These are phyloP conservation scores for Periophthalmus modestus DNA, from an alignment of 2,113 vertebrate species.

Conservation along the genomic window DNA sequence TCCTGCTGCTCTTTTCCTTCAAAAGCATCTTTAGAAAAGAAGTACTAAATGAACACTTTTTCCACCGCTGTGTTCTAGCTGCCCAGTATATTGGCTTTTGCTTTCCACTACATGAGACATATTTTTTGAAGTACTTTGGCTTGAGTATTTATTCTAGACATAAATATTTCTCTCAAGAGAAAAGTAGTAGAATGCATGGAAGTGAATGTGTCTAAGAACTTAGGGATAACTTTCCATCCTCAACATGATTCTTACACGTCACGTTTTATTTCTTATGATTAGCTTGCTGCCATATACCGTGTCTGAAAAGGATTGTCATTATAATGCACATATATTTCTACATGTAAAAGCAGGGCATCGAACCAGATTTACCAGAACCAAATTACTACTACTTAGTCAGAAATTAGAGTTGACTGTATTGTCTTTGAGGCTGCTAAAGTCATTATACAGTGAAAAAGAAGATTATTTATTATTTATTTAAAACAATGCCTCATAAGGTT, in stretches of 20 bases:
- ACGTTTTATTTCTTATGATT: not conserved
- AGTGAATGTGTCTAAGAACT: slow-evolving; percentile 32
- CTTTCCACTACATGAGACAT: slow-evolving; percentile 1
- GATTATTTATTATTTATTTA: not conserved
- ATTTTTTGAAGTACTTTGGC: not conserved
- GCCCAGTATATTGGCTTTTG: slow-evolving; percentile 7
- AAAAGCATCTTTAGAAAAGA: not conserved
- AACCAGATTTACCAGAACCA: not conserved
- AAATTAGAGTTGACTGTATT: not conserved
- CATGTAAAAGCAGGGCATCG: not conserved
- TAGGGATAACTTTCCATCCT: not conserved
- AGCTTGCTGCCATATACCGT: not conserved
- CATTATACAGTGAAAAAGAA: not conserved
- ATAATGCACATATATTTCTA: not conserved
- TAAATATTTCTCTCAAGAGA: not conserved
- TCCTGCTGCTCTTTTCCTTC: slow-evolving; percentile 37
- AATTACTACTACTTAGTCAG: not conserved
- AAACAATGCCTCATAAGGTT: not conserved
- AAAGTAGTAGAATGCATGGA: slow-evolving; percentile 52
- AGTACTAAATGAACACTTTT: not conserved
- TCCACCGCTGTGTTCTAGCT: not conserved
- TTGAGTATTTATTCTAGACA: slow-evolving; percentile 21
- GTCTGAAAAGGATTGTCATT: not conserved
- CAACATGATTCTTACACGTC: not conserved
- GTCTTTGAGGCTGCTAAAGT: not conserved